These are phyloP conservation scores for cattle (Bos taurus) DNA, from an alignment of 2,113 vertebrate species.

Conservation along the genomic window DNA sequence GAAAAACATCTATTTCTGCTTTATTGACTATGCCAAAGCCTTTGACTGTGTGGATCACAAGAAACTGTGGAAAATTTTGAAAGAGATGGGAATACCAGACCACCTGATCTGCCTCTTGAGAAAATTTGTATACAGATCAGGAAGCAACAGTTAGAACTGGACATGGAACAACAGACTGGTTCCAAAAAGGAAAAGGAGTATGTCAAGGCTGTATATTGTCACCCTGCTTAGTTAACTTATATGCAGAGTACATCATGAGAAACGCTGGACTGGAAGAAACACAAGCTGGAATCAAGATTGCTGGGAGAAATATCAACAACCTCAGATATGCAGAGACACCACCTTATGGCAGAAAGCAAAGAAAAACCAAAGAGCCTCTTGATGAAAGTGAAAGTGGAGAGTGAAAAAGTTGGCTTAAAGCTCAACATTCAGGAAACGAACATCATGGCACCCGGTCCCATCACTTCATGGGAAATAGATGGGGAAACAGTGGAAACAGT, in stretches of 20 bases:
- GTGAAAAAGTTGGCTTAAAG: not conserved
- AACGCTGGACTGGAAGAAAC: not conserved
- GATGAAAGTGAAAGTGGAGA: not conserved
- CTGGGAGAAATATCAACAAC: not conserved
- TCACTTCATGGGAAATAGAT: not conserved
- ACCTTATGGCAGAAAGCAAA: not conserved
- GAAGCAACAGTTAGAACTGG: no score
- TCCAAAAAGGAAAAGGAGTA: no score
- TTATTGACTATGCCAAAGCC: no score
- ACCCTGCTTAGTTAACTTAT: not conserved
- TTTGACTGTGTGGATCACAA: no score
- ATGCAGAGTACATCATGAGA: not conserved
- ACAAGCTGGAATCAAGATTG: not conserved
- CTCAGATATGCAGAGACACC: not conserved
- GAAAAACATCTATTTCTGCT: no score
- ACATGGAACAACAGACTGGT: no score
- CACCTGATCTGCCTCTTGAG: no score
- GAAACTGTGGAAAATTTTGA: no score
- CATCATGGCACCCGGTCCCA: not conserved
- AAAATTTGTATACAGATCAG: no score
- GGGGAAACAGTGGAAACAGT: not conserved
- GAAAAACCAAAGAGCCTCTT: not conserved
- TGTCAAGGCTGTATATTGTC: not conserved
- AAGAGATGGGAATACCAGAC: no score
- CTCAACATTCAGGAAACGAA: not conserved